phyloP scores from a whole-genome alignment of 2,113 vertebrate genomes.

The Orientallactaga bullata region DNA sequence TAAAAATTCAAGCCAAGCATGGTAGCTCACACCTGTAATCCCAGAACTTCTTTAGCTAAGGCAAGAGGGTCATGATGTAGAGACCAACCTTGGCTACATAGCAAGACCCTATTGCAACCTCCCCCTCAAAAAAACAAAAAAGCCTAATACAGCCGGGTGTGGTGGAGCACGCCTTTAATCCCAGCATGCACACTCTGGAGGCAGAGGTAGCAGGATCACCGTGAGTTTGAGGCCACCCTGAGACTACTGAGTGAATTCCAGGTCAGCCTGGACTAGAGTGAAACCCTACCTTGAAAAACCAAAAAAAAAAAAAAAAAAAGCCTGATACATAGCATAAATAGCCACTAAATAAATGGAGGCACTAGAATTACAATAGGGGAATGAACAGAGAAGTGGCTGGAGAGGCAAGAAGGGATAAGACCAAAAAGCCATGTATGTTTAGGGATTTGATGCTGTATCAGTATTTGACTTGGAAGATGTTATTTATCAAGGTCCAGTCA shows the following conservation, averaged over 20 bases:
- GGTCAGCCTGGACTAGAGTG: too few relatives aligned
- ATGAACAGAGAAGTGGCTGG: neutral
- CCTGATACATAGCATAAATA: neutral
- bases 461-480: constrained; percentile 32
- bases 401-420: neutral
- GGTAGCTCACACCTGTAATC: neutral
- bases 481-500: neutral
- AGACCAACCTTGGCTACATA: neutral
- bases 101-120: neutral
- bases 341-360: neutral
- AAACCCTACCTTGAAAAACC: too few relatives aligned
- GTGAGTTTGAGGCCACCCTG: too few relatives aligned
- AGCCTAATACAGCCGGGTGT: too few relatives aligned
- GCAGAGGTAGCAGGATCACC: too few relatives aligned
- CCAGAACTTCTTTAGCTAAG: neutral
- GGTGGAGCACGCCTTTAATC: too few relatives aligned
- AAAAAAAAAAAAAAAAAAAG: too few relatives aligned
- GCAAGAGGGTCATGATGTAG: neutral
- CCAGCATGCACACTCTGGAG: too few relatives aligned
- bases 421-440: neutral
- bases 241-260: too few relatives aligned
- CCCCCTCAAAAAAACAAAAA: neutral
- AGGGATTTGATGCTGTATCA: neutral
- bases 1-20: neutral
- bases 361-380: neutral